A percentile compares a stretch with the other conserved stretches of the same genome.
These are phyloP conservation scores for Zosterops pallidus DNA, from an alignment of 2,113 vertebrate species.

Conservation along the genomic window DNA sequence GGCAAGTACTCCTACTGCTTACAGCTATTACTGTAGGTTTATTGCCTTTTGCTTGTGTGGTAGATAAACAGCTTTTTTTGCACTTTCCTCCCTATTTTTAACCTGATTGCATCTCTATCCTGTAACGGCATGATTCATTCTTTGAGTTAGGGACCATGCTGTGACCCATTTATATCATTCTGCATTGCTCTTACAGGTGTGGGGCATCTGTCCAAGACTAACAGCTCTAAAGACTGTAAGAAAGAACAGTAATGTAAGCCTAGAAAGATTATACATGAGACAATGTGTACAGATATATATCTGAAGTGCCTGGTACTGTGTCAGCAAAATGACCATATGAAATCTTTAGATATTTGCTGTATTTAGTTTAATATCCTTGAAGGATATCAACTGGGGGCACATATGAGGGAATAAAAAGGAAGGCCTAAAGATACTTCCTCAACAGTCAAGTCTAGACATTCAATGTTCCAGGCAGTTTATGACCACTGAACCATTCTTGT, in stretches of 20 bases:
- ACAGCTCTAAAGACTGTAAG: background rate
- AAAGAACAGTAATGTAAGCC: background rate
- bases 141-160: background rate
- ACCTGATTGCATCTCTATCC: background rate
- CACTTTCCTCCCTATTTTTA: background rate
- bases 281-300: background rate
- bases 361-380: background rate
- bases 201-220: background rate
- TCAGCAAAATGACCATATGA: background rate
- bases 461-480: fast-evolving
- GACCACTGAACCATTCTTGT: fast-evolving
- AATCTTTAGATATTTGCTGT: background rate
- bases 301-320: background rate
- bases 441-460: background rate
- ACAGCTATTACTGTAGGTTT: background rate
- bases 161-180: background rate
- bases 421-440: background rate
- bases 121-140: background rate
- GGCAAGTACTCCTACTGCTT: background rate
- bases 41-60: background rate
- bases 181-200: background rate
- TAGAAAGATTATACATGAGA: background rate
- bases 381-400: background rate
- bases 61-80: background rate
- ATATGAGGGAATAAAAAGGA: background rate